Evolutionary conservation across 2,113 vertebrate species (phyloP).

Genomic region (Otis tarda): DNA sequence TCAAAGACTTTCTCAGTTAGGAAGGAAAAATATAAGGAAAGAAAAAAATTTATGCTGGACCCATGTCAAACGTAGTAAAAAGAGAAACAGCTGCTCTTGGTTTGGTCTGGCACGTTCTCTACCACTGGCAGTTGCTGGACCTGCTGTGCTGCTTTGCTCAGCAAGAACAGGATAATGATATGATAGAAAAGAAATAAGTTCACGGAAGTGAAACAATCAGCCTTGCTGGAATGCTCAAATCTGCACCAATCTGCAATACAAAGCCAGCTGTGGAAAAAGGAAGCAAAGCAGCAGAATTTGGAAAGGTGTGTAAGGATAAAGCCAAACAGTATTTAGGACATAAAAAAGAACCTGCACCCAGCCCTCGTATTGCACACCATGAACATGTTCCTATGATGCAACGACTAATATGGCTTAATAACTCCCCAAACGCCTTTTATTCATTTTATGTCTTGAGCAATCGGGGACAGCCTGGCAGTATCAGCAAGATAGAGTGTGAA

Average conservation of each 20-base stretch:
- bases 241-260: background rate
- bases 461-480: background rate
- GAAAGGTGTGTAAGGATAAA: background rate
- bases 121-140: constrained; percentile 26
- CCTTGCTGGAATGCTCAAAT: background rate
- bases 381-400: background rate
- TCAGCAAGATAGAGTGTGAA: background rate
- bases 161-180: background rate
- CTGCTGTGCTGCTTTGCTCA: constrained; percentile 31
- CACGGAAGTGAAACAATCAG: constrained; percentile 14
- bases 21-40: background rate
- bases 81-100: constrained; percentile 34
- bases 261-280: background rate
- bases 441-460: background rate
- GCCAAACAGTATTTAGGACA: background rate
- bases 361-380: no score
- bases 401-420: background rate
- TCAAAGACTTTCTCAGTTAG: background rate
- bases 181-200: constrained; percentile 25
- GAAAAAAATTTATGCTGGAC: background rate
- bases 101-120: constrained; percentile 19
- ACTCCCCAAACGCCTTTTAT: background rate
- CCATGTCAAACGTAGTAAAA: background rate
- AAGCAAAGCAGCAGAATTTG: background rate
- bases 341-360: background rate